Evolutionary conservation across 2,888 invertebrate genomes (phyloP).

Genomic region (Maniola hyperantus): DNA sequence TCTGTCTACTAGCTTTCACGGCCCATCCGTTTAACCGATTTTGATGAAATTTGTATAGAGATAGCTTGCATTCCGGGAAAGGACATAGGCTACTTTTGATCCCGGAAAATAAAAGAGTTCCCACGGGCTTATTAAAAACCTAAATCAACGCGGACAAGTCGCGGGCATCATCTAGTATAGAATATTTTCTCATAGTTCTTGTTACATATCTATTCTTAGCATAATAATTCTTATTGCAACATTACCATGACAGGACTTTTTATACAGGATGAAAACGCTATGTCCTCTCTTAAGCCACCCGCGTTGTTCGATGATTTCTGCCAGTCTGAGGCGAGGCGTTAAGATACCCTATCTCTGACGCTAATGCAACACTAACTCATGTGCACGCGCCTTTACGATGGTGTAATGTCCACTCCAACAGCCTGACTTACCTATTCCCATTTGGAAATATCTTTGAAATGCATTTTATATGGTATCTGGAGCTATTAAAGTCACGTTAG

Average conservation of each 20-base stretch:
- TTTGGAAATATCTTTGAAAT: slow-evolving; percentile 42
- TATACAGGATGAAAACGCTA: not conserved
- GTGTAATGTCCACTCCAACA: slow-evolving; percentile 52
- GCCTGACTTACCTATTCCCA: slow-evolving; percentile 52
- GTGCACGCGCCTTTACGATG: slow-evolving; percentile 66
- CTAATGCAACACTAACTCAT: slow-evolving; percentile 79
- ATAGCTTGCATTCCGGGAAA: too few species aligned
- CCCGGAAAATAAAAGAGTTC: too few species aligned
- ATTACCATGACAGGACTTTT: too few species aligned
- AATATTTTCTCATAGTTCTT: too few species aligned
- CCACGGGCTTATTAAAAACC: too few species aligned
- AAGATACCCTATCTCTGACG: slow-evolving; percentile 73
- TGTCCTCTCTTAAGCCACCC: not conserved
- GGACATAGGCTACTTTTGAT: too few species aligned
- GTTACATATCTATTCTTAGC: not conserved
- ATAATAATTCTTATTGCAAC: too few species aligned
- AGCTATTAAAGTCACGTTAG: slow-evolving; percentile 22
- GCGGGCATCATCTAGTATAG: too few species aligned
- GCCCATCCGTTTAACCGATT: too few species aligned
- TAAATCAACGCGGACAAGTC: too few species aligned
- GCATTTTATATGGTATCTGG: slow-evolving; percentile 30
- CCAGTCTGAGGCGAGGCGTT: slow-evolving; percentile 58
- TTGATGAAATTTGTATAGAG: too few species aligned
- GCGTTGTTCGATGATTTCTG: slow-evolving; percentile 42
- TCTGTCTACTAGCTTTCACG: too few species aligned